Conservation (phyloP, 2,113 vertebrate species). For the Mobula birostris region DNA sequence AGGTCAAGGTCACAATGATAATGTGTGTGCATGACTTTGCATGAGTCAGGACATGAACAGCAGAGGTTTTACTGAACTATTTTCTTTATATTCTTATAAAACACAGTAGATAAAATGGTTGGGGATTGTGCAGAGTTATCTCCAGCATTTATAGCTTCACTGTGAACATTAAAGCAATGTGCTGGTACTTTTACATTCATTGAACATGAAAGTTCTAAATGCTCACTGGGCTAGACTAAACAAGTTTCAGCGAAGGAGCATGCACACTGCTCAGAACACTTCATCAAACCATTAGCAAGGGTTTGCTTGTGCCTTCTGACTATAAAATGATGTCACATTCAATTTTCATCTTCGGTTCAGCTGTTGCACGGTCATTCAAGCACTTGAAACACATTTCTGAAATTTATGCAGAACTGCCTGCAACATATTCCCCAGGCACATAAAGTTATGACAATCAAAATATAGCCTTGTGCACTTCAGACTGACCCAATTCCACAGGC, state of each 20-base stretch:
- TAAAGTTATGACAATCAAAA: not conserved
- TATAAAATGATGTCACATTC: not conserved
- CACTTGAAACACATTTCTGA: not conserved
- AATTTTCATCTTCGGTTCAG: not conserved
- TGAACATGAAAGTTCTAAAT: not conserved
- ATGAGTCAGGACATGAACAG: not conserved
- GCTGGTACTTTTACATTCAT: not conserved
- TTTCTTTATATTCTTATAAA: not conserved
- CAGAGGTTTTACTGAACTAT: not conserved
- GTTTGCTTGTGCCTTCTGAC: not conserved
- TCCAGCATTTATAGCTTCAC: no score
- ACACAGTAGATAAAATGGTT: not conserved
- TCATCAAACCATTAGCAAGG: not conserved
- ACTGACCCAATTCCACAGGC: not conserved
- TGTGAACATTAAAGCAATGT: not conserved
- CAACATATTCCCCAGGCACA: not conserved
- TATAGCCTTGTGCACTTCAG: not conserved
- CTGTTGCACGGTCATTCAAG: not conserved
- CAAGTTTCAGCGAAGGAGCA: not conserved
- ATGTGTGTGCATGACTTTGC: no score
- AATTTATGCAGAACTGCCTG: not conserved
- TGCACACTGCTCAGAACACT: not conserved
- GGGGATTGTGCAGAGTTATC: not conserved
- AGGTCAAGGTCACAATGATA: no score
- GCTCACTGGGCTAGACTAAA: not conserved